phyloP scores from a whole-genome alignment of 2,888 invertebrate genomes.

The Pristionchus exspectatus region DNA sequence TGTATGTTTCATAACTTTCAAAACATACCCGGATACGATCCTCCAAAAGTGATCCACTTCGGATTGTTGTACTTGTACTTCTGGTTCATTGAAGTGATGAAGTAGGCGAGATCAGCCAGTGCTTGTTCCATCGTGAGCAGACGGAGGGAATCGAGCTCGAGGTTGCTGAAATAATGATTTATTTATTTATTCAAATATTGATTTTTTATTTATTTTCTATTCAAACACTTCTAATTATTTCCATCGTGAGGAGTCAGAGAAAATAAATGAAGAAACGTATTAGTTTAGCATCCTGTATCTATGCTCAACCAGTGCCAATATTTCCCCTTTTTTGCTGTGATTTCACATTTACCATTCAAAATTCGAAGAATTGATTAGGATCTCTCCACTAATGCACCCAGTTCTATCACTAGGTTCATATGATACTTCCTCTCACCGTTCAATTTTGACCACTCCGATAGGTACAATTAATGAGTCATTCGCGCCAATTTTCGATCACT shows the following conservation, averaged over 20 bases:
- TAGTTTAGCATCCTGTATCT: too few species aligned
- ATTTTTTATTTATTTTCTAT: too few species aligned
- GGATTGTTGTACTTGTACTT: slow-evolving; percentile 67
- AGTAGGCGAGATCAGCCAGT: slow-evolving; percentile 66
- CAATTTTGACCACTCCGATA: neutral
- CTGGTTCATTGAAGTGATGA: slow-evolving; percentile 63
- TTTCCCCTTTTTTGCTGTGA: too few species aligned
- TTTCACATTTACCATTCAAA: too few species aligned
- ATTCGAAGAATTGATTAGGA: too few species aligned
- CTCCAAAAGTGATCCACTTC: slow-evolving; percentile 65
- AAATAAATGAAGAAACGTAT: too few species aligned
- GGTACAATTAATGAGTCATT: neutral
- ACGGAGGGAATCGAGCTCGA: slow-evolving; percentile 63
- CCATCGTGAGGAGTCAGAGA: too few species aligned
- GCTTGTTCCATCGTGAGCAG: slow-evolving; percentile 68
- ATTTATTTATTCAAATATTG: too few species aligned
- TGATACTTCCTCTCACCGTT: neutral
- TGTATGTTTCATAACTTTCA: neutral
- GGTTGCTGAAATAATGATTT: slow-evolving; percentile 57
- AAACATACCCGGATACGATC: neutral
- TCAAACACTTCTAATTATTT: too few species aligned
- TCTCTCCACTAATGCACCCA: too few species aligned
- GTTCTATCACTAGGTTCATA: too few species aligned
- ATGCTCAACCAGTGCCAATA: too few species aligned
- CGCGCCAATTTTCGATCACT: neutral